phyloP scores from a whole-genome alignment of 2,888 invertebrate genomes.

The Sinodicranocentrus sp. region DNA sequence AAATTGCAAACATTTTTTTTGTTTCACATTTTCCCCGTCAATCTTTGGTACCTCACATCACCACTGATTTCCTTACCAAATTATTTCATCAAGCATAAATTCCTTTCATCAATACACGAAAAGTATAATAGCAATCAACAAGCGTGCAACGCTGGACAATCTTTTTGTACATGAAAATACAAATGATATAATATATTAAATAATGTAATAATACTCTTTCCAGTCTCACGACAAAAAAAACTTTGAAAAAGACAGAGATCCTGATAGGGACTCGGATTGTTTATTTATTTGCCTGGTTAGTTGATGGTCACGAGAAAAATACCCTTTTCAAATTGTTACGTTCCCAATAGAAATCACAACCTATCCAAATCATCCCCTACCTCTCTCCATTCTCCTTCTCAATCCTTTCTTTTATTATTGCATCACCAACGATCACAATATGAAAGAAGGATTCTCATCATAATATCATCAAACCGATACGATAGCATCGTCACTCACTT shows the following conservation, averaged over 20 bases:
- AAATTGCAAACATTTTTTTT: background rate
- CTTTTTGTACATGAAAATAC: too few species aligned
- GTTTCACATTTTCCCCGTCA: background rate
- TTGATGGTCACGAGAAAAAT: slow-evolving; percentile 11
- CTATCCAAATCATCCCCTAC: background rate
- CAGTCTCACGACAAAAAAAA: too few species aligned
- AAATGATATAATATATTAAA: too few species aligned
- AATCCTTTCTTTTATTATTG: slow-evolving; percentile 60
- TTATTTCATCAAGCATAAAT: too few species aligned
- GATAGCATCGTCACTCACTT: slow-evolving; percentile 8
- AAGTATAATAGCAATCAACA: too few species aligned
- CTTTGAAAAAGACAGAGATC: background rate
- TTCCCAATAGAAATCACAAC: too few species aligned
- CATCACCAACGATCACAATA: slow-evolving; percentile 43
- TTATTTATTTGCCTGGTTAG: slow-evolving; percentile 23
- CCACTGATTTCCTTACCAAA: too few species aligned
- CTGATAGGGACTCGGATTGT: background rate
- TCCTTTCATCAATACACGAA: too few species aligned
- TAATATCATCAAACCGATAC: slow-evolving; percentile 60
- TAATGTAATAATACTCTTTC: too few species aligned
- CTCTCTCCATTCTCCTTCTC: slow-evolving; percentile 25
- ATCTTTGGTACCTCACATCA: background rate
- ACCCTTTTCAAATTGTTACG: slow-evolving; percentile 44
- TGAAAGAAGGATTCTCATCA: slow-evolving; percentile 45
- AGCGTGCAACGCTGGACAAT: too few species aligned